These are phyloP conservation scores for Stylophora pistillata DNA, from an alignment of 64 coral and sea anemone genomes.

Conservation along the genomic window DNA sequence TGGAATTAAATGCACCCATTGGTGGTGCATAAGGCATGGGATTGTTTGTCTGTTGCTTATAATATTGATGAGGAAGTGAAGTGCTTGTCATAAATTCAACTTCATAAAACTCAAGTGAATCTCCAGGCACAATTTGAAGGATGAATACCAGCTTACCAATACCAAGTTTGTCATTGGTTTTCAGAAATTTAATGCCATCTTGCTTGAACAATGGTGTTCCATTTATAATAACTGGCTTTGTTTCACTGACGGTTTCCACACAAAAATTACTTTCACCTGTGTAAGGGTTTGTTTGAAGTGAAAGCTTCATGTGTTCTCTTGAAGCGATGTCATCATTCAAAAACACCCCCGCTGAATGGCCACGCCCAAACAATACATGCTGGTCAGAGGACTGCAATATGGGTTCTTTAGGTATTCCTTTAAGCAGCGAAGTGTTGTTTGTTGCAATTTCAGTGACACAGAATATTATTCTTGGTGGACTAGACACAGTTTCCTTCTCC, in stretches of 20 bases:
- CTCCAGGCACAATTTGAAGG: not conserved
- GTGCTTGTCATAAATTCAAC: slow-evolving; percentile 5
- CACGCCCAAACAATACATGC: slow-evolving; percentile 30
- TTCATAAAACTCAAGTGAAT: not conserved
- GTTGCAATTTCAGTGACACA: not conserved
- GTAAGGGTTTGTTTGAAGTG: not conserved
- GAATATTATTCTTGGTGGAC: slow-evolving; percentile 26
- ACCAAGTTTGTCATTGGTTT: slow-evolving; percentile 14
- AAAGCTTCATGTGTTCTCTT: slow-evolving; percentile 32
- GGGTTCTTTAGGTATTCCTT: slow-evolving; percentile 26
- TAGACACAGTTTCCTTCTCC: not conserved
- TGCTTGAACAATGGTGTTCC: not conserved
- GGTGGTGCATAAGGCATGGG: not conserved
- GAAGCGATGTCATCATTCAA: slow-evolving; percentile 1
- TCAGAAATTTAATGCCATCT: not conserved
- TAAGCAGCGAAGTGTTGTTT: slow-evolving; percentile 9
- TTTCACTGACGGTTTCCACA: not conserved
- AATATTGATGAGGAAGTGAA: not conserved
- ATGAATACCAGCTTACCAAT: slow-evolving; percentile 6
- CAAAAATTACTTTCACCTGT: slow-evolving; percentile 10
- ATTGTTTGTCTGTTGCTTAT: not conserved
- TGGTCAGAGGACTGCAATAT: not conserved
- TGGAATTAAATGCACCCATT: not conserved
- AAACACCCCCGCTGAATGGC: not conserved
- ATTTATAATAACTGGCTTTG: slow-evolving; percentile 24